These are phyloP conservation scores for Tetrao urogallus DNA, from an alignment of 2,113 vertebrate species.

Conservation along the genomic window DNA sequence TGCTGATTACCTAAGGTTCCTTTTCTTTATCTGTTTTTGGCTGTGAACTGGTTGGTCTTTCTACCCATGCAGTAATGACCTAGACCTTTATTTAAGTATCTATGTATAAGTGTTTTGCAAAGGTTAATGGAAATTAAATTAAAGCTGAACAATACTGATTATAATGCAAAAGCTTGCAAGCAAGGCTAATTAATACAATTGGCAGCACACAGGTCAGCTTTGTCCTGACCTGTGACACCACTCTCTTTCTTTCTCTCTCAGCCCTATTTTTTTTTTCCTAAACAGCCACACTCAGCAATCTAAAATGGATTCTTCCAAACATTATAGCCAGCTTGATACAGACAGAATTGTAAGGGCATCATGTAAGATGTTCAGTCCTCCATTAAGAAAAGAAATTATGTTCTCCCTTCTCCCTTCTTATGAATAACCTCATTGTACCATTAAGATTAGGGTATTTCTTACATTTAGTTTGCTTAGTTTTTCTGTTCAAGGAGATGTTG, in stretches of 20 bases:
- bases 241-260: background rate
- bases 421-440: background rate
- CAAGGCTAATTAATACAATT: constrained; percentile 27
- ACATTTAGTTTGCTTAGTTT: background rate
- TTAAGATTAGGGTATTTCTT: background rate
- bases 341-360: background rate
- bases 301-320: background rate
- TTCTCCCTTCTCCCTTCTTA: background rate
- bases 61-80: background rate
- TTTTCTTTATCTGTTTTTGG: constrained; percentile 9
- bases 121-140: constrained; percentile 52
- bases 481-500: background rate
- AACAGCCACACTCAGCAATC: background rate
- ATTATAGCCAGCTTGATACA: background rate
- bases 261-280: background rate
- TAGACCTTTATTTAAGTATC: background rate
- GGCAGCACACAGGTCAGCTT: background rate
- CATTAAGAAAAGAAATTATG: background rate
- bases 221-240: background rate
- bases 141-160: constrained; percentile 25
- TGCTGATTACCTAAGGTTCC: background rate
- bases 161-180: background rate
- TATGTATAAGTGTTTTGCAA: constrained; percentile 4
- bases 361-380: background rate
- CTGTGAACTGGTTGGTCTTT: background rate